Conservation (phyloP, 2,113 vertebrate species). For the Microtus oregoni region DNA sequence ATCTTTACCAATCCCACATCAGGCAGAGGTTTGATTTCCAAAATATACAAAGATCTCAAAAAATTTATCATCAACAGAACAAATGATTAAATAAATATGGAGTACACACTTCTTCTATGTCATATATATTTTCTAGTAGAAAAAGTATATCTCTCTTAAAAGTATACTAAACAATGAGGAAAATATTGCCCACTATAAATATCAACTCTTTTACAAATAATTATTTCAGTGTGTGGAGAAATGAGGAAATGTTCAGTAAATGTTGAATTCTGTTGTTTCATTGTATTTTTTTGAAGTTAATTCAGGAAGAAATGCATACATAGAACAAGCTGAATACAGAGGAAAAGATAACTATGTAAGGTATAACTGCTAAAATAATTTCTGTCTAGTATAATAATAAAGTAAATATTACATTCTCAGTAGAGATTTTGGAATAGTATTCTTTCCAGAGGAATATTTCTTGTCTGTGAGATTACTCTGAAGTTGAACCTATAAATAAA, state of each 20-base stretch:
- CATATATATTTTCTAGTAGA: neutral
- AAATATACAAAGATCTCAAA: no score
- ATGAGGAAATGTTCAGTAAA: constrained; percentile 1
- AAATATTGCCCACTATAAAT: neutral
- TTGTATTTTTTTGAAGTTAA: constrained; percentile 43
- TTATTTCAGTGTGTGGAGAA: neutral
- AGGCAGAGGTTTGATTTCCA: no score
- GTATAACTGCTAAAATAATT: no score
- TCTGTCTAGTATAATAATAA: neutral
- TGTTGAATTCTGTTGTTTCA: constrained; percentile 10
- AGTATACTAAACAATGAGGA: neutral
- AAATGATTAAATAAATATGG: no score
- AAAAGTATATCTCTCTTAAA: neutral
- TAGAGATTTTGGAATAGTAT: neutral
- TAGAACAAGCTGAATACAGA: neutral
- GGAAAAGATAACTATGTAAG: no score
- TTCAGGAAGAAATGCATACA: neutral
- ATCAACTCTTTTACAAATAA: neutral
- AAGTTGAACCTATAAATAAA: no score
- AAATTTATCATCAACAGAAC: no score
- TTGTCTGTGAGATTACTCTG: neutral
- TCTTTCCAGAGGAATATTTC: neutral
- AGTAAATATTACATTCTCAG: neutral
- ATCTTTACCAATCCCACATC: no score
- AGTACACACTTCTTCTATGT: neutral